These are phyloP conservation scores for Oscheius myriophilus DNA, from an alignment of 2,888 invertebrate species.

Conservation along the genomic window DNA sequence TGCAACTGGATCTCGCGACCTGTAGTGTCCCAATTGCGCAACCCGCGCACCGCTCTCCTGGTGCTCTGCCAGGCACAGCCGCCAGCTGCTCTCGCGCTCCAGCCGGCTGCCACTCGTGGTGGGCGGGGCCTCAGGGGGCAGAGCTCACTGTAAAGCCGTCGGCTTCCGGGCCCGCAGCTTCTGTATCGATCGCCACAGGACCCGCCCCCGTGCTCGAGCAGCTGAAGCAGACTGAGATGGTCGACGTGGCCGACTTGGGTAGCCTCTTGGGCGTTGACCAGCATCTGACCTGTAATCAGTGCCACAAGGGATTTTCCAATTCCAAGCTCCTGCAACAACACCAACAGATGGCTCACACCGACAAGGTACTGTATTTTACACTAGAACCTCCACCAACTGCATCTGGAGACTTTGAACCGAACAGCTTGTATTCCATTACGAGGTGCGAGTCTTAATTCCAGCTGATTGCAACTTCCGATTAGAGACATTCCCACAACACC, in stretches of 20 bases:
- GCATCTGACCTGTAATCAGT: constrained; percentile 48
- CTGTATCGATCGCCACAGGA: constrained; percentile 27
- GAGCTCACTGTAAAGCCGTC: constrained; percentile 31
- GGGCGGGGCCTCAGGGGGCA: constrained; percentile 17
- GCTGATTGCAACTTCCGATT: no score
- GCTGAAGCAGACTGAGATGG: constrained; percentile 23
- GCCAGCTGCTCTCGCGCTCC: no score
- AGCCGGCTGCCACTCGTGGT: constrained; percentile 3
- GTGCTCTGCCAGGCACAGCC: no score
- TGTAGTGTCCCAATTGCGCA: no score
- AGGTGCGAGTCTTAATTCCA: no score
- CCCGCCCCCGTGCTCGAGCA: constrained; percentile 11
- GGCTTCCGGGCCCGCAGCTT: constrained; percentile 26
- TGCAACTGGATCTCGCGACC: no score
- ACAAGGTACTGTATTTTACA: constrained; percentile 56
- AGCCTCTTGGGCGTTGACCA: constrained; percentile 17
- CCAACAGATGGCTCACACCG: constrained; percentile 66
- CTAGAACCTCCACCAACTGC: neutral
- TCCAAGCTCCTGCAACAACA: constrained; percentile 64
- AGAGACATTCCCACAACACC: no score
- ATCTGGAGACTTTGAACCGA: neutral
- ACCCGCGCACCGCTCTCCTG: no score
- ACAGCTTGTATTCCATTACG: no score
- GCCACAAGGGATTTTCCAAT: constrained; percentile 60
- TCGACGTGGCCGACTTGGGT: constrained; percentile 29